Conservation (phyloP, 1,140 invertebrate genomes). For the Galleria mellonella region DNA sequence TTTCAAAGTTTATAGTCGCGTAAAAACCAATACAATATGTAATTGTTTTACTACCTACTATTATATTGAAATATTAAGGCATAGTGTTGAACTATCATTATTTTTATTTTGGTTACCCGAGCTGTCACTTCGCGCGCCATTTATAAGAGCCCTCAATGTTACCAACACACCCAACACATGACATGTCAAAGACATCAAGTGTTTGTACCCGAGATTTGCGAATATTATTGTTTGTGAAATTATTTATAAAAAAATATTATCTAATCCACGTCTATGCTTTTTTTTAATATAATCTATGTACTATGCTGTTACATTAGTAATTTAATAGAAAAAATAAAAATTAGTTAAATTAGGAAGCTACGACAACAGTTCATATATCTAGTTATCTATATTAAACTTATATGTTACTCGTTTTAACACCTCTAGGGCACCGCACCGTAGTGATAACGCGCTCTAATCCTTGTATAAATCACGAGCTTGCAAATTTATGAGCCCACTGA, state of each 20-base stretch:
- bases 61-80: no score
- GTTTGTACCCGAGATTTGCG: conserved; percentile 21
- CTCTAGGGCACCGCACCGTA: conserved; percentile 4
- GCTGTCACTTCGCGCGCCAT: conserved; percentile 51
- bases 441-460: conserved; percentile 55
- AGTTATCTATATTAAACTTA: no score
- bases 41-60: no score
- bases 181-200: conserved; percentile 54
- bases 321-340: no score
- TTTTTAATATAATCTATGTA: no score
- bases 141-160: conserved; percentile 54
- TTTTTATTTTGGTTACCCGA: conserved; percentile 1
- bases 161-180: conserved; percentile 45
- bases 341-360: no score
- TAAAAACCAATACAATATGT: no score
- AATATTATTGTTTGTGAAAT: neutral
- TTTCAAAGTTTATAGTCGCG: no score
- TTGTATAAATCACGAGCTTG: conserved; percentile 52
- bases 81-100: no score
- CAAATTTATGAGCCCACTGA: conserved; percentile 56
- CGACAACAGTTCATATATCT: no score
- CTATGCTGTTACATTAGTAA: no score
- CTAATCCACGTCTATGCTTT: no score
- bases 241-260: neutral
- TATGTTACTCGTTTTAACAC: neutral